phyloP scores from a whole-genome alignment of 2,888 invertebrate genomes.

The Lepetodrilus schrolli region DNA sequence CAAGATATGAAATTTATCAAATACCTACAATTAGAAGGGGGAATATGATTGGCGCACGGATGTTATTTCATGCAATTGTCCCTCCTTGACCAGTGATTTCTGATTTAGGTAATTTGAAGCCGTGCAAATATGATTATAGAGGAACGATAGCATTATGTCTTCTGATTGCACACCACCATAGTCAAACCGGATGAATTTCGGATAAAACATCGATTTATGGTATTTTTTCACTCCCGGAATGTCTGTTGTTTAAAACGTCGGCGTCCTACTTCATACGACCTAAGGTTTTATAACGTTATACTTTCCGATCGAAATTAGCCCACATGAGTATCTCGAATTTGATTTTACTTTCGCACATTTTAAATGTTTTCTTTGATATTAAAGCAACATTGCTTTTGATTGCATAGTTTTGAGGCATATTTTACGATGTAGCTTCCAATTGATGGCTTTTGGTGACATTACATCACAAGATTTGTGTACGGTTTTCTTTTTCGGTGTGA shows the following conservation, averaged over 20 bases:
- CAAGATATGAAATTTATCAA: slow-evolving; percentile 27
- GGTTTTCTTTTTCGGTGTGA: too few relatives aligned
- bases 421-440: too few relatives aligned
- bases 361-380: neutral
- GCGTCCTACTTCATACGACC: too few relatives aligned
- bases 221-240: too few relatives aligned
- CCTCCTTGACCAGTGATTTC: slow-evolving; percentile 8
- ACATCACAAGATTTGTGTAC: too few relatives aligned
- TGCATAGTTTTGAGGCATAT: too few relatives aligned
- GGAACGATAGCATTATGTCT: neutral
- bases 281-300: neutral
- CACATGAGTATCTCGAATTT: neutral
- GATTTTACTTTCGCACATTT: neutral
- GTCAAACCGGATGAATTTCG: slow-evolving; percentile 17
- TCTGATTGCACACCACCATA: slow-evolving; percentile 6
- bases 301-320: neutral
- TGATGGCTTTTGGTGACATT: too few relatives aligned
- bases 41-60: slow-evolving; percentile 18
- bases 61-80: slow-evolving; percentile 20
- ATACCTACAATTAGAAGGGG: slow-evolving; percentile 14
- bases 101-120: slow-evolving; percentile 23
- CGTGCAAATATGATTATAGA: slow-evolving; percentile 22
- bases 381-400: neutral
- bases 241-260: too few relatives aligned
- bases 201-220: slow-evolving; percentile 13